Conservation (phyloP, 2,888 invertebrate genomes). For the Vandiemenella viatica region DNA sequence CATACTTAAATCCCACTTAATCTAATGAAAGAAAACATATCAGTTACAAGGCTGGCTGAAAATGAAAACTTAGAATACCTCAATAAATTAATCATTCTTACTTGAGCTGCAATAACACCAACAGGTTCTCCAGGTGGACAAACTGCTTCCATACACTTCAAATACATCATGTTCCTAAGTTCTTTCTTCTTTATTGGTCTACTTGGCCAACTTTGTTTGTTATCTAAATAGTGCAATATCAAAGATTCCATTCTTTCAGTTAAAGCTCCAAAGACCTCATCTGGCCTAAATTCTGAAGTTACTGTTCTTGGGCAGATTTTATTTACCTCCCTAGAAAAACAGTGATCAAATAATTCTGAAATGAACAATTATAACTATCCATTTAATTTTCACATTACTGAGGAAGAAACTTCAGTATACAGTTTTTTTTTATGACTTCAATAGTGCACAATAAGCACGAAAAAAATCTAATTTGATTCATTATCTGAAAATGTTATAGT, state of each 20-base stretch:
- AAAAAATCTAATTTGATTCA: too few species aligned
- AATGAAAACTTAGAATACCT: too few species aligned
- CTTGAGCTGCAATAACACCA: constrained; percentile 86
- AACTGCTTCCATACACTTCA: constrained; percentile 61
- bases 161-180: constrained; percentile 54
- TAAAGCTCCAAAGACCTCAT: constrained; percentile 64
- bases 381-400: too few species aligned
- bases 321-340: constrained; percentile 27
- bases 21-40: constrained; percentile 10
- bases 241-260: constrained; percentile 64
- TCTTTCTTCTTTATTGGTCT: constrained; percentile 22
- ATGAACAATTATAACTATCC: constrained; percentile 2
- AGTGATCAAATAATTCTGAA: constrained; percentile 3
- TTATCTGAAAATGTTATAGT: too few species aligned
- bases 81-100: too few species aligned
- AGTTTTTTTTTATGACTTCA: background rate
- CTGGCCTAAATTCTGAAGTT: constrained; percentile 50
- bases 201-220: constrained; percentile 24
- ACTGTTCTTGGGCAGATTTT: constrained; percentile 58
- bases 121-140: constrained; percentile 92
- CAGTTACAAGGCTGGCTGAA: too few species aligned
- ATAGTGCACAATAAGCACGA: too few species aligned
- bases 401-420: background rate
- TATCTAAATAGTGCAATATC: constrained; percentile 42
- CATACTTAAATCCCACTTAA: too few species aligned